Evolutionary conservation across 30 jellyfish, hydroid and myxozoan genomes (phyloP), one percentile per base, ranked within the genome.

Genomic region (Aurelia sp.): DNA sequence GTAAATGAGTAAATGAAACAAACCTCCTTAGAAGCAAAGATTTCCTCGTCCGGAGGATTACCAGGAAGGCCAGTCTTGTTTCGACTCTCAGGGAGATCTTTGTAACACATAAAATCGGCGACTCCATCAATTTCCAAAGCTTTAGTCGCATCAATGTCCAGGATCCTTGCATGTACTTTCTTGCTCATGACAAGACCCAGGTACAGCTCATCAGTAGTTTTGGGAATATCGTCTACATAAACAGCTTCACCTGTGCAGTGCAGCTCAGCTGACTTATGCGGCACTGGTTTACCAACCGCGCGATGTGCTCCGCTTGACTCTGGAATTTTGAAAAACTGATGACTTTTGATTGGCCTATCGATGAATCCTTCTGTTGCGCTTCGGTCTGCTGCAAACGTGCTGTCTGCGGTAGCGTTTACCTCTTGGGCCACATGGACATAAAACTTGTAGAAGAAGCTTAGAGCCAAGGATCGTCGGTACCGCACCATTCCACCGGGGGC

Each of bases 401-500:
- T 57, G 18, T 57, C 24, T 31, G 31, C 12, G n/a, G 65, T 16
- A 19, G 33, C 5, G 0, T 51, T 30, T 41, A 64, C 12, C 5
- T 57, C 20, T n/a, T 71, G 74, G 47, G 82, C 77, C 4, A 80
- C 90, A 16, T 55, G 20, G 24, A 63, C 62, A 33, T 44, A 80
- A 57, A 80, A 80, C 64, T 80, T 80, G 76, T 35, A 65, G 13
- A 78, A 62, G 7, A 78, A 31, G 81, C 89, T 41, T 9, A 78
- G 27, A 15, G 89, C 89, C 53, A 78, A 47, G 3, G 89, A 35
- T 63, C 75, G 35, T 12, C 89, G 70, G 35, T 78, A 78, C 7
- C 89, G 89, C 20, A 78, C 89, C 89, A 78, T 78, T 30, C 78
- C 78, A 63, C 89, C 89, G 16, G 89, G 89, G 18, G 75, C 79